phyloP scores from a whole-genome alignment of 2,888 invertebrate species.

The Phymatocera aterrima region DNA sequence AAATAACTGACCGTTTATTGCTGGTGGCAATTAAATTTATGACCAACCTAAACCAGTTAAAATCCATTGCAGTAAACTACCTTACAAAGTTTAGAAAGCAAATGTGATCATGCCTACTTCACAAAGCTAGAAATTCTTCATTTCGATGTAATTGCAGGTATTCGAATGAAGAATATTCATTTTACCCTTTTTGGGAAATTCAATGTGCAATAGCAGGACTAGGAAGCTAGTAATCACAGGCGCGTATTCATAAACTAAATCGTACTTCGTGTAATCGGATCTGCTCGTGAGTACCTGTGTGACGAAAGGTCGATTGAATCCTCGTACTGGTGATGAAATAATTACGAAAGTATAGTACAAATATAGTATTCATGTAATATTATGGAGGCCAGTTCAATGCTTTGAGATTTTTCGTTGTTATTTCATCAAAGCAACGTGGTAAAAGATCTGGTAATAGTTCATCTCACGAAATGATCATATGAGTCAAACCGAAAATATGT shows the following conservation, averaged over 20 bases:
- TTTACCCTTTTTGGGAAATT: not conserved
- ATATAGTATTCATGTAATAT: not conserved
- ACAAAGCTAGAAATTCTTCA: not conserved
- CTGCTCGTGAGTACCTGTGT: not conserved
- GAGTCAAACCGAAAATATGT: not conserved
- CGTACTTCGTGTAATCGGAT: not conserved
- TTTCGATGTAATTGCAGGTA: not conserved
- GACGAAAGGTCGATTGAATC: conserved; percentile 20
- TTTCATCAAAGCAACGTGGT: not conserved
- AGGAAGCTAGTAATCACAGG: not conserved
- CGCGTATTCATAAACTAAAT: conserved; percentile 7
- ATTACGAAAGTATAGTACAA: not conserved
- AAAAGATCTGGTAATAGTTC: not conserved
- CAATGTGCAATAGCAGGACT: not conserved
- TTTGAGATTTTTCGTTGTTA: not conserved
- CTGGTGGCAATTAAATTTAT: conserved; percentile 28
- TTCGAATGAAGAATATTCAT: not conserved
- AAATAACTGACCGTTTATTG: conserved; percentile 15
- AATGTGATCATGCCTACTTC: not conserved
- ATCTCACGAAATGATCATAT: not conserved
- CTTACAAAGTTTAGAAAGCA: not conserved
- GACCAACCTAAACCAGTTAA: conserved; percentile 23
- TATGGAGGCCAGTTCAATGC: not conserved
- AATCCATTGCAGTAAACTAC: conserved; percentile 10
- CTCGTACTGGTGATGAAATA: conserved; percentile 3